Evolutionary conservation across 1,140 invertebrate genomes (phyloP).

Genomic region (Zaprionus ornatus): DNA sequence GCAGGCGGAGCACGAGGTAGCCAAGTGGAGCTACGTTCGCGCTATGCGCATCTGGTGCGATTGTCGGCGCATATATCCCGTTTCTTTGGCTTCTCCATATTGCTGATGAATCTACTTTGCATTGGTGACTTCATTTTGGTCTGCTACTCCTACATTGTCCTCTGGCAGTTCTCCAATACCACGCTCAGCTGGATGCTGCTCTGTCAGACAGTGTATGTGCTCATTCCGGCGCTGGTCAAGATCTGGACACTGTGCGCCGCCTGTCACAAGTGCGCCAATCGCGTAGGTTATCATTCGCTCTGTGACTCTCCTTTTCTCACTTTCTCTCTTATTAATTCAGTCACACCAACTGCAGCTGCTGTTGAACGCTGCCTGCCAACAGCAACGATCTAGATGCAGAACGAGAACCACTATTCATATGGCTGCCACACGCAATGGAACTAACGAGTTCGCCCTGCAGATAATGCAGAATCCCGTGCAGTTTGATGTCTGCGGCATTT

Average conservation of each 20-base stretch:
- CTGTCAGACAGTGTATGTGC: slow-evolving; percentile 33
- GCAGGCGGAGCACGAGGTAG: background rate
- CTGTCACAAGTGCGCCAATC: slow-evolving; percentile 44
- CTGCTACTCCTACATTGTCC: slow-evolving; percentile 55
- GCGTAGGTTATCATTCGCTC: slow-evolving; percentile 28
- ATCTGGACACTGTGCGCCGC: slow-evolving; percentile 53
- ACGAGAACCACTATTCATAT: background rate
- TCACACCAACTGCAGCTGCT: slow-evolving; percentile 17
- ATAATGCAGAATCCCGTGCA: slow-evolving; percentile 66
- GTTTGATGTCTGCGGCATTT: slow-evolving; percentile 63
- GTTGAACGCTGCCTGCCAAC: background rate
- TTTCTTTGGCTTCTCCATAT: slow-evolving; percentile 50
- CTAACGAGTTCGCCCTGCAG: slow-evolving; percentile 60
- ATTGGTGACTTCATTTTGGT: slow-evolving; percentile 61
- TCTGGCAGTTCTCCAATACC: slow-evolving; percentile 13
- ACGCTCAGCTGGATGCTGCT: slow-evolving; percentile 30
- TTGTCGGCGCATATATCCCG: slow-evolving; percentile 38
- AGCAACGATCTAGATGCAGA: background rate
- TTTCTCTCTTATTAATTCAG: background rate
- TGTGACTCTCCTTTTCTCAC: background rate
- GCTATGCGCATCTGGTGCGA: slow-evolving; percentile 51
- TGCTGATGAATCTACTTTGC: slow-evolving; percentile 63
- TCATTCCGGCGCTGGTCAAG: slow-evolving; percentile 53
- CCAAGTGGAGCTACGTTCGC: slow-evolving; percentile 13
- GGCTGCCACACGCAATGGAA: background rate